Conservation (phyloP, 2,888 invertebrate species). For the Cephus pulcher region DNA sequence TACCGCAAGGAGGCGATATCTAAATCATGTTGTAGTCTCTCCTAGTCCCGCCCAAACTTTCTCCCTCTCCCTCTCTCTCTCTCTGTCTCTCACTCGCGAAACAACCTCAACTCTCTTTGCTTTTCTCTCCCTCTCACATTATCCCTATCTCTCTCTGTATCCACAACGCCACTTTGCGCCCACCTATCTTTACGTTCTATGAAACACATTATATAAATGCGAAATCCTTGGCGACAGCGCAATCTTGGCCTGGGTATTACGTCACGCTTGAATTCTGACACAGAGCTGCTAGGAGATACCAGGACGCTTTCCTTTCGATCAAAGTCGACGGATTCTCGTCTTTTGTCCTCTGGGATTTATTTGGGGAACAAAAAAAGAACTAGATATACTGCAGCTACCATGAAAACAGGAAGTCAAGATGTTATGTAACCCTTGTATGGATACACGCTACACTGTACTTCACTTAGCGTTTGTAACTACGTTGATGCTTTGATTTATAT, state of each 20-base stretch:
- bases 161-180: conserved; percentile 16
- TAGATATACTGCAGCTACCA: neutral
- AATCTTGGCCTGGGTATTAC: conserved; percentile 29
- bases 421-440: neutral
- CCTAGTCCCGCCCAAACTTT: conserved; percentile 11
- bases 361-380: conserved; percentile 34
- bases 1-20: conserved; percentile 57
- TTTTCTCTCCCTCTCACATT: conserved; percentile 10
- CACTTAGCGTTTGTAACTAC: neutral
- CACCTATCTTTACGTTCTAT: conserved; percentile 35
- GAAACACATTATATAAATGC: conserved; percentile 36
- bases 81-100: conserved; percentile 15
- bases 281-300: conserved; percentile 3
- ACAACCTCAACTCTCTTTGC: conserved; percentile 12
- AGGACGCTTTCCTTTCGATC: conserved; percentile 8
- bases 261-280: conserved; percentile 23
- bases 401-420: neutral
- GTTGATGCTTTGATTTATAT: neutral
- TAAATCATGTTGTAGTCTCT: conserved; percentile 55
- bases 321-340: conserved; percentile 17
- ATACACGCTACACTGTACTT: neutral
- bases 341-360: conserved; percentile 13
- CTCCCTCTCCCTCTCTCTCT: conserved; percentile 34
- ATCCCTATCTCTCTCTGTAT: conserved; percentile 3
- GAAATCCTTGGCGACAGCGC: conserved; percentile 35